Base-by-base conservation (phyloP, 1,140 invertebrate species). In the Magallana ariakensis region DNA sequence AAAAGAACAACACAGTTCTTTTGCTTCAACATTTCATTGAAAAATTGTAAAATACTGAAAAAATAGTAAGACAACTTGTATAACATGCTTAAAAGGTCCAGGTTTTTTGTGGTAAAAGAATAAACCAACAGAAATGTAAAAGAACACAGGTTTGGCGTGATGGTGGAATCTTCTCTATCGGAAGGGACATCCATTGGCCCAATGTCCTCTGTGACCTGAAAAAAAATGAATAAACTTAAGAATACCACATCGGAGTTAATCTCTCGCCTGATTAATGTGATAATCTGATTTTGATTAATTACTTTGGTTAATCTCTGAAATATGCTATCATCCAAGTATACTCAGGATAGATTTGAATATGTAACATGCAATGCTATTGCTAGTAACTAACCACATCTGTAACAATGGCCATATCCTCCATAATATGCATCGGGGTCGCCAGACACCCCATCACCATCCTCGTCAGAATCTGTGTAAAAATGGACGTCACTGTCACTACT, bases 321-420 rank as follows among this genome's bases (percentile, higher is more conserved):
- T n/a, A n/a, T n/a, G n/a, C n/a, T n/a, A n/a, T n/a, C n/a, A n/a
- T n/a, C n/a, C 33, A 46, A 0, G 33, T 46, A 46, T 46, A 46
- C 5, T 46, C 33, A 46, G 5, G 33, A 46, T 46, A 46, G 33
- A 46, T 46, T 46, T 46, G 5, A 2, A 2, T 5, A 46, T 4
- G 33, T 46, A 46, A 46, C 33, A 46, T 46, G 33, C 33, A 46
- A 46, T 46, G 33, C 33, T 46, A 46, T 46, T 46, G 33, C 33
- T 46, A 46, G 2, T 46, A 46, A 89, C 89, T 88, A 85, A 92
- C 92, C 92, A 92, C 92, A 93, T 80, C 58, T 89, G 55, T 87
- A 92, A 83, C 92, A 93, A 66, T 84, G 66, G 16, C 92, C 91
- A 87, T 90, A 90, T 54, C 92, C 91, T 70, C 92, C 92, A 90